Conservation (phyloP, 2,113 vertebrate species). For the Chlamydotis undulata region DNA sequence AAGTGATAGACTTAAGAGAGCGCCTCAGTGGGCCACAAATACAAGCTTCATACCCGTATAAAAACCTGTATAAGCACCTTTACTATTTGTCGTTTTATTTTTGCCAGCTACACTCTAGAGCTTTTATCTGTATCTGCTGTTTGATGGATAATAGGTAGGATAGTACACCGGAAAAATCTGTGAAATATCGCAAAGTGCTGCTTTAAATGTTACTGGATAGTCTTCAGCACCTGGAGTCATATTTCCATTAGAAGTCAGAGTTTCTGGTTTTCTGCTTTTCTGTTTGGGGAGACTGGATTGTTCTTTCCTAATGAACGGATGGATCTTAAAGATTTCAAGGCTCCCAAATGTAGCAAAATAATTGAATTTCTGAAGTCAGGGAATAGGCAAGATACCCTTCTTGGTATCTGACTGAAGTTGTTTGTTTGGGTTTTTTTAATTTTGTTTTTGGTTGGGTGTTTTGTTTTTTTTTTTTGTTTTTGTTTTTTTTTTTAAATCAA, state of each 20-base stretch:
- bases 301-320: neutral
- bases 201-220: neutral
- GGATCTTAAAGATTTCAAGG: neutral
- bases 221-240: neutral
- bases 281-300: neutral
- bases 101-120: neutral
- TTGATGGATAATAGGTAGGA: neutral
- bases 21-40: neutral
- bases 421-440: neutral
- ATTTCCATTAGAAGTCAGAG: neutral
- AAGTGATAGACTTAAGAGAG: neutral
- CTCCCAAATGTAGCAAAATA: neutral
- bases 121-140: neutral
- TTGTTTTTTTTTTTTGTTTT: too few relatives aligned
- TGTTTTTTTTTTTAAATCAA: neutral
- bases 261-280: neutral
- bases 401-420: neutral
- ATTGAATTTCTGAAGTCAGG: neutral
- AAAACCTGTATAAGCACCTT: neutral
- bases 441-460: too few relatives aligned
- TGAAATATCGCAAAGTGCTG: neutral
- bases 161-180: neutral
- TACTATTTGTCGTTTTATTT: neutral
- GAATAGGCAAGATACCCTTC: neutral
- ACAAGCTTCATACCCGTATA: neutral